Percentiles rank a stretch among this genome's conserved stretches.
These are phyloP conservation scores for Muscicapa adusta DNA, from an alignment of 2,113 vertebrate genomes.

Conservation along the genomic window DNA sequence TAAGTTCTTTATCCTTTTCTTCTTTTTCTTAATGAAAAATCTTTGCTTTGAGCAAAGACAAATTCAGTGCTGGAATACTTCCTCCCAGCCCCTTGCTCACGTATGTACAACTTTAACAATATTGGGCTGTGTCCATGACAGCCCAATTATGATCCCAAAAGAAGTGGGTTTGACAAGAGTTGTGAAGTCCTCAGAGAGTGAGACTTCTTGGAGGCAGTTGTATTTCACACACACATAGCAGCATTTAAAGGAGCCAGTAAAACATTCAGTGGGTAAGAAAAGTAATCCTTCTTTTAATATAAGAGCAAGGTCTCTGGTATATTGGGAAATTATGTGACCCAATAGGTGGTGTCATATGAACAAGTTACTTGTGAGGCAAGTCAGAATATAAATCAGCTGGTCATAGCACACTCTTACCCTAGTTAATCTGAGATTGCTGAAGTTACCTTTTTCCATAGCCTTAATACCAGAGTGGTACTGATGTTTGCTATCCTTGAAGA, in stretches of 20 bases:
- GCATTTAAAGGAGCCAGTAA: neutral
- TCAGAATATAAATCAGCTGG: neutral
- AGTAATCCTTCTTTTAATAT: neutral
- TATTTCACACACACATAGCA: neutral
- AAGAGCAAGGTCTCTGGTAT: neutral
- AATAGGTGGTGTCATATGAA: neutral
- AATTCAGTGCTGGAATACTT: neutral
- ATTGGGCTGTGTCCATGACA: neutral
- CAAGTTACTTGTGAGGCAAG: neutral
- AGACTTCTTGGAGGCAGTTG: neutral
- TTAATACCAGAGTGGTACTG: neutral
- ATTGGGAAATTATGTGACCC: neutral
- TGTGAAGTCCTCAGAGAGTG: neutral
- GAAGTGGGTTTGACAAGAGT: neutral
- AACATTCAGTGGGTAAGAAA: neutral
- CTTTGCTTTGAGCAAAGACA: neutral
- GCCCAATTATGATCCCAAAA: neutral
- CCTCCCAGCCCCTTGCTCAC: neutral
- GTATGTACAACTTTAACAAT: neutral
- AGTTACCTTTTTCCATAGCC: neutral
- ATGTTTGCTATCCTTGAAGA: neutral
- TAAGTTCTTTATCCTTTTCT: neutral
- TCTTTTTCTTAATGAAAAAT: neutral
- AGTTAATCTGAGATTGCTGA: neutral
- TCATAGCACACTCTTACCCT: neutral